Evolutionary conservation across 1,140 invertebrate species (phyloP).

Genomic region (Drosophila oshimai): DNA sequence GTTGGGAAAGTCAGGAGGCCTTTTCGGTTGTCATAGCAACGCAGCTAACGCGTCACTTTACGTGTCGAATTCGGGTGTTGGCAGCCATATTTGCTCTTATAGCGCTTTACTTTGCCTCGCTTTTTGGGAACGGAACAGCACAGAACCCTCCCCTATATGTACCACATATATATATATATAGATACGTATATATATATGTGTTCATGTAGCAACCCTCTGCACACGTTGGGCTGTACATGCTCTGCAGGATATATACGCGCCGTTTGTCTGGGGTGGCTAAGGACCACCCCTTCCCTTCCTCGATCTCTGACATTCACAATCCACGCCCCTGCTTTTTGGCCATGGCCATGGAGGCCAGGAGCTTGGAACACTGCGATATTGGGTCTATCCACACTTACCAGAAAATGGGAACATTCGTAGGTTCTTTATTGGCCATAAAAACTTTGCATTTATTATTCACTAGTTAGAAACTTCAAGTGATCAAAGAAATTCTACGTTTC

Average conservation of each 20-base stretch:
- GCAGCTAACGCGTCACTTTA: constrained; percentile 81
- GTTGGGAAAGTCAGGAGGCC: neutral
- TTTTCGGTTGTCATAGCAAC: constrained; percentile 76
- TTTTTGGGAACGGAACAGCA: constrained; percentile 38
- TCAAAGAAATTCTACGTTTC: no score
- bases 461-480: no score
- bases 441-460: no score
- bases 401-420: no score
- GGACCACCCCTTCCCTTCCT: constrained; percentile 5
- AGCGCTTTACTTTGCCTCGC: constrained; percentile 74
- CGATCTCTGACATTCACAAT: neutral
- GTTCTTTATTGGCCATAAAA: no score
- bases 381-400: no score
- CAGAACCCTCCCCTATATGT: constrained; percentile 30
- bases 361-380: neutral
- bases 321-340: constrained; percentile 8
- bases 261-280: constrained; percentile 17
- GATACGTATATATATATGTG: neutral
- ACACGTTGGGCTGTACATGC: constrained; percentile 1
- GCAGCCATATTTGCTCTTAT: constrained; percentile 82
- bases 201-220: constrained; percentile 10
- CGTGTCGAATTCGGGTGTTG: constrained; percentile 82
- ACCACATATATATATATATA: neutral
- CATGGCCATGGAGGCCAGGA: constrained; percentile 1
- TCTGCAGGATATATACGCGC: neutral